Evolutionary conservation across 1,140 invertebrate genomes (phyloP), one percentile per base, ranked within the genome.

Genomic region (Platyscapa corneri): DNA sequence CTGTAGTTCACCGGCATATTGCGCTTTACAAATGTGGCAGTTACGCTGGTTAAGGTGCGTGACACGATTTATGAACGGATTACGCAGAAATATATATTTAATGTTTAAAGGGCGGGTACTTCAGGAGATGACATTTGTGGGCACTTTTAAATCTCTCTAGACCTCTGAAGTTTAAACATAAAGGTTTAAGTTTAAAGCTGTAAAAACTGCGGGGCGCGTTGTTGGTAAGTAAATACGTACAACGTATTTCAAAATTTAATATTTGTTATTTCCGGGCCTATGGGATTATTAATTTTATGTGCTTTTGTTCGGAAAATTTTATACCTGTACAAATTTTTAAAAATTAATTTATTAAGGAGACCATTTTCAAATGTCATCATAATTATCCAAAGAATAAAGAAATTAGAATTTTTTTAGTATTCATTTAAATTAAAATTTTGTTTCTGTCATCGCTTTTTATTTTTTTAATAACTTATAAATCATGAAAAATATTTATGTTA

Each of bases 21-120:
- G 49, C 18, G 49, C 8, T 53, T 18, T 53, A 34, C 34, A 14
- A 79, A 64, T 64, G 12, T n/a, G 20, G 32, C 75, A 34, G 60
- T 64, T 60, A 60, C 23, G 3, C 3, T 3, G 56, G 2, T 60
- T 56, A 34, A 39, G 53, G 34, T 64, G 37, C 37, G 7, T 27
- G 10, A 53, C 56, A 30, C 39, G 49, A 34, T 78, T 80, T 80
- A 80, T 34, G 78, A 80, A 12, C 8, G 79, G 79, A 34, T 72
- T 56, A 82, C n/a, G 10, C 0, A 14, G 8, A 34, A 34, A 32
- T 46, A 6, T 0, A 3, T 30, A 74, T 70, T 70, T 70, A 75
- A 82, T 30, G n/a, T 82, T 75, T 82, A 75, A 82, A 82, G 32
- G 49, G 16, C n/a, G 42, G 20, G 3, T 70, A 30, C 20, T 32